These are phyloP conservation scores for Neria commutata DNA, from an alignment of 2,888 invertebrate species.

Conservation along the genomic window DNA sequence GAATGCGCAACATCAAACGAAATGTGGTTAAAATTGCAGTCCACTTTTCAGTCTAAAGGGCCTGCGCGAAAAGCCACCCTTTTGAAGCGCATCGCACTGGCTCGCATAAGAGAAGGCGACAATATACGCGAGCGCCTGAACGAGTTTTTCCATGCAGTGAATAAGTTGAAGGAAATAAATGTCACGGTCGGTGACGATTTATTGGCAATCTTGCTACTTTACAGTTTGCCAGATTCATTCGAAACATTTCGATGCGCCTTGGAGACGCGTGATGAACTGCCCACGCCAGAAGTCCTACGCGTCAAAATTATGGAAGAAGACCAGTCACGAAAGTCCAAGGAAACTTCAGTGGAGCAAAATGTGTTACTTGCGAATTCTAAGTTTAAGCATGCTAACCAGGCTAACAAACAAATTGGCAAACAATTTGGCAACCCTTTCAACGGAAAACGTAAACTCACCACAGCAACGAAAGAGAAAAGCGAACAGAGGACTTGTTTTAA, in stretches of 20 bases:
- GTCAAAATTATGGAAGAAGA: background rate
- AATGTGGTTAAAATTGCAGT: conserved; percentile 21
- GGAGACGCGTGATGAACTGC: background rate
- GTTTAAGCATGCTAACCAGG: no score
- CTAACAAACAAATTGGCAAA: background rate
- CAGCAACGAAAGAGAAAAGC: conserved; percentile 3
- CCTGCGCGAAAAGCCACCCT: conserved; percentile 15
- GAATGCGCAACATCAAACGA: background rate
- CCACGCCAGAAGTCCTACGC: background rate
- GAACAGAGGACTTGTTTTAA: conserved; percentile 2
- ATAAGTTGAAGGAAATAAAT: conserved; percentile 15
- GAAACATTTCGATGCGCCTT: background rate
- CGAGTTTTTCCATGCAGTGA: conserved; percentile 20
- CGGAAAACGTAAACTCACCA: no score
- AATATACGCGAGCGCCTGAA: conserved; percentile 5
- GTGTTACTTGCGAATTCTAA: background rate
- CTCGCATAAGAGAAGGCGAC: background rate
- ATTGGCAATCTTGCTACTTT: background rate
- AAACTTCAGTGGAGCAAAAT: background rate
- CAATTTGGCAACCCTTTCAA: no score
- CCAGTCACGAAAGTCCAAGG: background rate
- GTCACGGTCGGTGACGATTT: conserved; percentile 8
- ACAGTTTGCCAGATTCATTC: background rate
- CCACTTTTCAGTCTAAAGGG: conserved; percentile 11
- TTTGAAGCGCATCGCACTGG: conserved; percentile 8